phyloP scores from a whole-genome alignment of 2,113 vertebrate species.

The Panthera tigris region DNA sequence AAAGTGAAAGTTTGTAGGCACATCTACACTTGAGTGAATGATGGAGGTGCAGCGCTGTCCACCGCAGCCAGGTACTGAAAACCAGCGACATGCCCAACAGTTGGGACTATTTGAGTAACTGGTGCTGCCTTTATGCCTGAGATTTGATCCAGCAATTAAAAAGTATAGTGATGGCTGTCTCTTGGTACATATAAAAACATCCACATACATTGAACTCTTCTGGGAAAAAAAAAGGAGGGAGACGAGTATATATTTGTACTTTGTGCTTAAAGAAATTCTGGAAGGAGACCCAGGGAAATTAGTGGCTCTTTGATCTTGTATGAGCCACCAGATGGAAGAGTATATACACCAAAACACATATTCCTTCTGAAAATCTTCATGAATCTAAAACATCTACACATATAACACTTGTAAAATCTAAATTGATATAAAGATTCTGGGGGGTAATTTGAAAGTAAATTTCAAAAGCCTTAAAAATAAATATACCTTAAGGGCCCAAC shows the following conservation, averaged over 20 bases:
- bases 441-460: not conserved
- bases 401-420: not conserved
- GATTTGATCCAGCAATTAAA: not conserved
- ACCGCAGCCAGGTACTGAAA: not conserved
- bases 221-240: not conserved
- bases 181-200: not conserved
- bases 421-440: not conserved
- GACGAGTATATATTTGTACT: not conserved
- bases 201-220: not conserved
- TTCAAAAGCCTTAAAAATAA: not conserved
- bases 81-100: too few relatives aligned
- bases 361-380: not conserved
- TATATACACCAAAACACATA: not conserved
- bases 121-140: not conserved
- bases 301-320: not conserved
- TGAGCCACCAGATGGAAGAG: too few relatives aligned
- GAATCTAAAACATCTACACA: not conserved
- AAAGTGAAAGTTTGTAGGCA: too few relatives aligned
- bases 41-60: too few relatives aligned
- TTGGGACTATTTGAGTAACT: too few relatives aligned
- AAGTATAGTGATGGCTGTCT: not conserved
- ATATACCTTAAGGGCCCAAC: not conserved
- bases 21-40: accelerated
- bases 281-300: not conserved
- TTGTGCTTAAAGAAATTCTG: not conserved